Evolutionary conservation across 2,888 invertebrate genomes (phyloP).

Genomic region (Pristionchus fissidentatus): DNA sequence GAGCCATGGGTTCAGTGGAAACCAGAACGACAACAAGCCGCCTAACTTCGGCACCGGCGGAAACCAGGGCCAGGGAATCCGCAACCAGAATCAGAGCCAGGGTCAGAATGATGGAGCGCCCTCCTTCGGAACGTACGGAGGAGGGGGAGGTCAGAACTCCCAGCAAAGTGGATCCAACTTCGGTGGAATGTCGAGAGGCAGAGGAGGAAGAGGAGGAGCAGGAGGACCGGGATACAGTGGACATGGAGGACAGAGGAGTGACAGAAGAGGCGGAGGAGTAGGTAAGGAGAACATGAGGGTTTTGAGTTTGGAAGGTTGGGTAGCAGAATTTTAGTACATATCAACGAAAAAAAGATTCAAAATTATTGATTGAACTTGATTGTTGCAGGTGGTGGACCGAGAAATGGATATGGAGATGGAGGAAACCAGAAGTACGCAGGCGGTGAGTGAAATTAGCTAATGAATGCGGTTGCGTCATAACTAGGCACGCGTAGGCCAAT

Average conservation of each 20-base stretch:
- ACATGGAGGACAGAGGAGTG: background rate
- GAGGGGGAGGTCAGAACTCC: background rate
- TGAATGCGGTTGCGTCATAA: too few relatives aligned
- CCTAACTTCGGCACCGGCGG: background rate
- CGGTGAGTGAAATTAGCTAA: background rate
- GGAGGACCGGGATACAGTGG: background rate
- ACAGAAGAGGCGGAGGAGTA: too few relatives aligned
- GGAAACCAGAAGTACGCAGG: background rate
- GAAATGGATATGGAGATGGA: background rate
- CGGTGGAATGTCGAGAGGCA: background rate
- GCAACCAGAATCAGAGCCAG: background rate
- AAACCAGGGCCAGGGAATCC: background rate
- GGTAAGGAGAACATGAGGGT: background rate
- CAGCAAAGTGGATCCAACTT: too few relatives aligned
- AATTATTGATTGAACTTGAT: background rate
- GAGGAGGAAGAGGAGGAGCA: background rate
- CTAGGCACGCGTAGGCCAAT: too few relatives aligned
- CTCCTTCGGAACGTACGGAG: background rate
- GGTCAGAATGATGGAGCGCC: background rate
- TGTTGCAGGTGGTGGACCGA: background rate
- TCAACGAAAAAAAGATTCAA: too few relatives aligned
- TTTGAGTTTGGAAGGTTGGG: background rate
- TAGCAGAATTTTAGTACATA: background rate
- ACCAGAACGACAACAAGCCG: background rate
- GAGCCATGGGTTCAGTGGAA: background rate